Conservation (phyloP, 1,140 invertebrate species). For the Zophobas atratus region DNA sequence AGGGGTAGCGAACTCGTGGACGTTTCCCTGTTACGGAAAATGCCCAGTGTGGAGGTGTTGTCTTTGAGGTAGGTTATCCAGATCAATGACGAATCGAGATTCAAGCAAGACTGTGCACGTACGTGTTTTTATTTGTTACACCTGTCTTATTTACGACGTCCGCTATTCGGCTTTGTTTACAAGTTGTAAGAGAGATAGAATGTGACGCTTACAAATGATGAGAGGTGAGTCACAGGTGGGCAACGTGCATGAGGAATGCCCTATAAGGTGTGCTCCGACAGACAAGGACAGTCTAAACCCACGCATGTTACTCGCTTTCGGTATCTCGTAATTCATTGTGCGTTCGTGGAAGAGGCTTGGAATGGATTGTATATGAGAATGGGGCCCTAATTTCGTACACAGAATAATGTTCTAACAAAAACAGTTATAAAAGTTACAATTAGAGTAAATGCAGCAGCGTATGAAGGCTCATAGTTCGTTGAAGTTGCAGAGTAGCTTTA, state of each 20-base stretch:
- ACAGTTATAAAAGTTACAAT: too few species aligned
- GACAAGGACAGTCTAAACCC: background rate
- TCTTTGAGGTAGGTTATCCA: slow-evolving; percentile 79
- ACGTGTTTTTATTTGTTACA: slow-evolving; percentile 8
- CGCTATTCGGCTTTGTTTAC: background rate
- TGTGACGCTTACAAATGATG: background rate
- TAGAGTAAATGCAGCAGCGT: too few species aligned
- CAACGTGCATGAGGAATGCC: background rate
- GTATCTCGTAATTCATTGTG: too few species aligned
- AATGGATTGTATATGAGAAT: too few species aligned
- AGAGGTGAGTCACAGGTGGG: slow-evolving; percentile 30
- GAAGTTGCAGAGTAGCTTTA: too few species aligned
- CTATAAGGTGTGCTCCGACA: background rate
- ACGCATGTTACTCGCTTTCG: background rate
- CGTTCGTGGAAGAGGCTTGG: too few species aligned
- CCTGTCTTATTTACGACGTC: slow-evolving; percentile 8
- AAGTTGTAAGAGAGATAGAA: background rate
- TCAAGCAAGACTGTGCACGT: background rate
- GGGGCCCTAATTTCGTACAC: too few species aligned
- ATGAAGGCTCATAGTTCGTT: too few species aligned
- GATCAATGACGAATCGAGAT: background rate
- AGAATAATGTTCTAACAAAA: too few species aligned
- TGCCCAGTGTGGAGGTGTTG: slow-evolving; percentile 85
- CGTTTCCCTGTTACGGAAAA: slow-evolving; percentile 81
- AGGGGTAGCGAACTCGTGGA: slow-evolving; percentile 88